A percentile compares a stretch with the other conserved stretches of the same genome.
Conservation (phyloP, 2,888 invertebrate species). For the Ochlodes sylvanus region DNA sequence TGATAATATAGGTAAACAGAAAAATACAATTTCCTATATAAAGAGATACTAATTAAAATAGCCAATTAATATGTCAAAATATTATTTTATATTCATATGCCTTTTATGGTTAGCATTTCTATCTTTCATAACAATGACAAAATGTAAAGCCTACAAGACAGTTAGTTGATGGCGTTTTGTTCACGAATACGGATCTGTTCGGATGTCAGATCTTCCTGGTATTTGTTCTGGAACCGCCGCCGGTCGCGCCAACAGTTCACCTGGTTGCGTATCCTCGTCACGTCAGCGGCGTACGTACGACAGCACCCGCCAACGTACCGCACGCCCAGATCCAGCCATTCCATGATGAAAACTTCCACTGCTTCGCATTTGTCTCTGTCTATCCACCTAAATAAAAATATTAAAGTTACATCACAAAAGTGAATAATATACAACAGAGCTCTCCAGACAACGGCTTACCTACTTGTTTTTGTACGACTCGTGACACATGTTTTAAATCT, state of each 20-base stretch:
- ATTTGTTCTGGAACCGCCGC: constrained; percentile 65
- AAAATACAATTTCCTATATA: too few species aligned
- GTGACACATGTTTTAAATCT: too few species aligned
- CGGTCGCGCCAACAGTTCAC: constrained; percentile 82
- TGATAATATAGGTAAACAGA: too few species aligned
- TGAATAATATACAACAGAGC: too few species aligned
- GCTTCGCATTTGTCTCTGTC: constrained; percentile 89
- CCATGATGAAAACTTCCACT: constrained; percentile 89
- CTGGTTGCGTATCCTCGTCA: constrained; percentile 88
- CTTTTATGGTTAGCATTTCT: too few species aligned
- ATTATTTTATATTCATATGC: too few species aligned
- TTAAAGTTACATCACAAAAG: constrained; percentile 28
- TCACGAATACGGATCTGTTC: constrained; percentile 19
- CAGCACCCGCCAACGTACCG: constrained; percentile 97
- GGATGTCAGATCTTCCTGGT: constrained; percentile 42
- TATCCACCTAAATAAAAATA: constrained; percentile 86
- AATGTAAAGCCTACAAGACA: neutral
- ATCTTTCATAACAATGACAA: too few species aligned
- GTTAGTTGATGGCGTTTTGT: neutral
- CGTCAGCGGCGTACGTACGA: constrained; percentile 92
- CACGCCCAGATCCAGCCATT: constrained; percentile 93
- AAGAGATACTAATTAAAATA: too few species aligned
- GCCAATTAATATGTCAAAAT: too few species aligned
- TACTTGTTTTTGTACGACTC: too few species aligned
- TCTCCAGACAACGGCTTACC: too few species aligned